Base-by-base conservation (phyloP, 2,797 vertebrate species). In the Chiroxiphia lanceolata region DNA sequence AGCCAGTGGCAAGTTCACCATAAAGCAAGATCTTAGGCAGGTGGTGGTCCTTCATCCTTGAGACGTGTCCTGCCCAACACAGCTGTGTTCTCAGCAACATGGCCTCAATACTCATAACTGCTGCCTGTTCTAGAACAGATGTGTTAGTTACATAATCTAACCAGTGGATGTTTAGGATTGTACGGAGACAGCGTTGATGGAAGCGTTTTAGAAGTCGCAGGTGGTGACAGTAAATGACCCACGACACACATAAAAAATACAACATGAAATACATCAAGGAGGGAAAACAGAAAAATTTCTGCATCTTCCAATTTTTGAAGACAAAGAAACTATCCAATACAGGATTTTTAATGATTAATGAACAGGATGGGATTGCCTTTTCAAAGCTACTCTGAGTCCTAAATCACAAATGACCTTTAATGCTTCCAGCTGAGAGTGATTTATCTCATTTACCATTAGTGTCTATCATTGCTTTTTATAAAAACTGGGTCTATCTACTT, bases 291-390 rank as follows among this genome's bases (percentile, higher is more conserved):
- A 78, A 91, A 93, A 84, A 54, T 13, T 63, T 85, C 38, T 93
- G 29, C 48, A 60, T 87, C 71, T 94, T 83, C n/a, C 27, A 91
- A 10, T 72, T 80, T 94, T 88, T 90, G 59, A 48, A 87, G 85
- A 89, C 54, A 94, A 90, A 84, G 40, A 89, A 90, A n/a, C 44
- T 45, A n/a, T 61, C 38, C 88, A 83, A 88, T 54, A 79, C 31
- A 42, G 18, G 33, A 90, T 65, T 94, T 95, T 85, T 78, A 84
- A 75, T 92, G 89, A 95, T 94, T 96, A 96, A 95, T 90, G 71
- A 93, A 94, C 77, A 84, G 61, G 68, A 83, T 78, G 78, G 50
- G 48, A 92, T 83, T 94, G 76, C 59, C 86, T 94, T 95, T 72
- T 68, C 40, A 83, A 91, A 83, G 67, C 31, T 93, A 45, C 77